Conservation (phyloP, 2,113 vertebrate species). For the Oreotrochilus melanogaster region DNA sequence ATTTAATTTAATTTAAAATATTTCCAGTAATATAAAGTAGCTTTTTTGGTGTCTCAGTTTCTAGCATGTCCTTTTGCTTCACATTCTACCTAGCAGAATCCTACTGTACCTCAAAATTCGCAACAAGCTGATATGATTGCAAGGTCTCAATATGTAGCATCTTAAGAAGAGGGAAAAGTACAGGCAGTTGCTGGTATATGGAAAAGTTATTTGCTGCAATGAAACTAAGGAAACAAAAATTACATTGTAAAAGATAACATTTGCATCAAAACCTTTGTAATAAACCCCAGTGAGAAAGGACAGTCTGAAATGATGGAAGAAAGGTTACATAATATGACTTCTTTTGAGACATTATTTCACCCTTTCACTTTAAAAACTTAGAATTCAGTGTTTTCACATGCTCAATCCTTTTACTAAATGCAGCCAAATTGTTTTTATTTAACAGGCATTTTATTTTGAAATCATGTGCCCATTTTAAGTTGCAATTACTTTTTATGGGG, state of each 20-base stretch:
- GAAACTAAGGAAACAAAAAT: not conserved
- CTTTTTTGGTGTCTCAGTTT: not conserved
- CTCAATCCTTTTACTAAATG: not conserved
- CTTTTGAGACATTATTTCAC: not conserved
- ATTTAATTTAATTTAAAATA: not conserved
- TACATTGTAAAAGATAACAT: not conserved
- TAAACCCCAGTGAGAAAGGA: not conserved
- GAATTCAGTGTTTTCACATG: not conserved
- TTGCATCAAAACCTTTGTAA: not conserved
- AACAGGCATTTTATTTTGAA: not conserved
- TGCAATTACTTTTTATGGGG: not conserved
- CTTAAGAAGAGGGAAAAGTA: not conserved
- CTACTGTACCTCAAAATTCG: not conserved
- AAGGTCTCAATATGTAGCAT: not conserved
- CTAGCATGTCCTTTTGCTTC: not conserved
- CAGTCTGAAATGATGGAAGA: not conserved
- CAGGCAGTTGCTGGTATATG: not conserved
- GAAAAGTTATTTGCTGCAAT: not conserved
- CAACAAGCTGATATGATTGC: not conserved
- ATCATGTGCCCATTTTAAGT: not conserved
- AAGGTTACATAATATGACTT: not conserved
- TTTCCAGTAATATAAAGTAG: not conserved
- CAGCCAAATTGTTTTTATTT: not conserved
- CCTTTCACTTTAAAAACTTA: not conserved
- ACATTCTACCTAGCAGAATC: not conserved